phyloP scores from a whole-genome alignment of 2,113 vertebrate species.

The Parus major region DNA sequence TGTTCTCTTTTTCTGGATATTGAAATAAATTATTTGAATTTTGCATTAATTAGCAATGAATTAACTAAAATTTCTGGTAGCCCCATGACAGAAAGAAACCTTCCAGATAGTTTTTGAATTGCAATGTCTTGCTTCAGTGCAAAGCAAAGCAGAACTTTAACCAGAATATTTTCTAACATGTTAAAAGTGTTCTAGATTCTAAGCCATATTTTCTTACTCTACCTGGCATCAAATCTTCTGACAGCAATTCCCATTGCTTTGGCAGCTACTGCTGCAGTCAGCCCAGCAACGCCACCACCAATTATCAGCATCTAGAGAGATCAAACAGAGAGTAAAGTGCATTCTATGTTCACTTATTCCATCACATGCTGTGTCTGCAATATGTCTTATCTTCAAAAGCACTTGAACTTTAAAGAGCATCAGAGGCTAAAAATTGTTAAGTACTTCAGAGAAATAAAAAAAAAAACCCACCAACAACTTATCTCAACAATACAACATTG shows the following conservation, averaged over 20 bases:
- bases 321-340: slow-evolving; percentile 31
- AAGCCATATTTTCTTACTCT: not conserved
- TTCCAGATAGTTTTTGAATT: not conserved
- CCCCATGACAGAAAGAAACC: not conserved
- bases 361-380: slow-evolving; percentile 11
- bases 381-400: slow-evolving; percentile 49
- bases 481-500: not conserved
- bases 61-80: not conserved
- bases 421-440: not conserved
- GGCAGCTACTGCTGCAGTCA: slow-evolving; percentile 82
- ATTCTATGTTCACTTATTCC: slow-evolving; percentile 20
- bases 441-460: not conserved
- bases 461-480: not conserved
- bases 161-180: not conserved
- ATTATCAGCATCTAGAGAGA: slow-evolving; percentile 79
- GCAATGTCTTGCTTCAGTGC: not conserved
- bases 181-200: not conserved
- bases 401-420: slow-evolving; percentile 15
- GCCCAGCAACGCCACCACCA: slow-evolving; percentile 80
- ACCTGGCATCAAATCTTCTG: slow-evolving; percentile 82
- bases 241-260: slow-evolving; percentile 85
- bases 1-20: not conserved
- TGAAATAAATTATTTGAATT: not conserved
- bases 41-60: not conserved
- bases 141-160: not conserved